Evolutionary conservation across 2,888 invertebrate genomes (phyloP), one percentile per base, ranked within the genome.

Genomic region (Cheilosia impressa): DNA sequence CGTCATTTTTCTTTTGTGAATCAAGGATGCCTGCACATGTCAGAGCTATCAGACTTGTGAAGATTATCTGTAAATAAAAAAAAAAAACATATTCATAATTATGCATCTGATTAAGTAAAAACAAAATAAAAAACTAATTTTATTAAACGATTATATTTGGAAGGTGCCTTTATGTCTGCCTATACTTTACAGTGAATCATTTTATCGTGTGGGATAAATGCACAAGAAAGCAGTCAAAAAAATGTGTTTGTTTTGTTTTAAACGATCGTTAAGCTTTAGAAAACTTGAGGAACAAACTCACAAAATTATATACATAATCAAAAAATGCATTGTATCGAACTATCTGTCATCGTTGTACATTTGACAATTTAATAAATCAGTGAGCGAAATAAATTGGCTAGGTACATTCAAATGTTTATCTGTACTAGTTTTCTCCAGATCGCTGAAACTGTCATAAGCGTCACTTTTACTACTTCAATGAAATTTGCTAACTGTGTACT

Each of bases 1-100:
- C 91, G 34, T 89, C 72, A 83, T 91, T 90, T 75, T 89, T 89
- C 82, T 91, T 89, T 81, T 89, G 89, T 72, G 90, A 85, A 80
- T 90, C 90, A 82, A 91, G 91, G 45, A 90, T 89, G 84, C 90
- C 91, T 69, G 90, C 91, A 55, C 81, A 78, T 38, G 89, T 88
- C 80, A 90, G 62, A 68, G 90, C 89, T 82, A 83, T 71, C 63
- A 80, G 87, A 68, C 80, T 71, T 38, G 89, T 88, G 60, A 89
- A 88, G 73, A 90, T 89, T 66, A 91, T 88, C 79, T 91, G 73
- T 88, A 87, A 90, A 88, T 88, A 87, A 90, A 88, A 38, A n/a
- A 78, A 31, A 22, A 17, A 27, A n/a, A 50, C 38, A 19, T 50
- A 17, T n/a, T n/a, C n/a, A n/a, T 4, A 53, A 4, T 55, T 38